Base-by-base conservation (phyloP, 2,113 vertebrate species). In the Neofelis nebulosa region DNA sequence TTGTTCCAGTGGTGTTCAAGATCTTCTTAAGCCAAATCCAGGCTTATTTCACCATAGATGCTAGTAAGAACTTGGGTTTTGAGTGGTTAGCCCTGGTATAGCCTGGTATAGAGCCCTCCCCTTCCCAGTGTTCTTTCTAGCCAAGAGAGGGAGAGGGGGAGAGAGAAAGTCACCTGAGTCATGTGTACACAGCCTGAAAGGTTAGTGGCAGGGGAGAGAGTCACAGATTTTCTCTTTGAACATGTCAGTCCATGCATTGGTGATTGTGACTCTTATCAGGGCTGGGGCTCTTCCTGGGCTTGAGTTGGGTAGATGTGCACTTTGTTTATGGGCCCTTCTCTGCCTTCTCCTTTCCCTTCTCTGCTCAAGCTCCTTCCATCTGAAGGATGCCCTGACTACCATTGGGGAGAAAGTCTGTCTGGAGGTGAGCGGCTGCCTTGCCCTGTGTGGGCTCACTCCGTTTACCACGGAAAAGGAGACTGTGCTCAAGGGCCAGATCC, bases 401-500 rank as follows among this genome's bases (percentile, higher is more conserved):
- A 73, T 99, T 0, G 99, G 99, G 19, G 99, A 99, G 97, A 99
- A 99, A 87, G 98, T 99, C 95, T 99, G 99, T 89, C 98, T 99
- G 48, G 99, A 99, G 97, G 98, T 99, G 52, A 99, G 98, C 96
- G 96, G 98, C 97, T 99, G 99, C 98, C 99, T 99, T 5, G 98
- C 98, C 93, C 98, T 99, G 88, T 99, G 99, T 0, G 99, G 99
- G 41, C 99, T 99, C 80, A 97, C 99, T 4, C 99, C 99, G 0
- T 98, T 99, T 95, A 97, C 99, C 18, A 5, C 96, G 0, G 99
- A 99, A 93, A 97, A 98, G 16, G 99, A 99, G 98, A 91, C 92
- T 18, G 97, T 91, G 8, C 98, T 99, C 66, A 99, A 99, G 98
- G 99, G 99, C 45, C 99, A 99, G 86, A 99, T 99, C 98, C 99